Evolutionary conservation across 2,888 invertebrate genomes (phyloP).

Genomic region (Drosophila nigricruria): DNA sequence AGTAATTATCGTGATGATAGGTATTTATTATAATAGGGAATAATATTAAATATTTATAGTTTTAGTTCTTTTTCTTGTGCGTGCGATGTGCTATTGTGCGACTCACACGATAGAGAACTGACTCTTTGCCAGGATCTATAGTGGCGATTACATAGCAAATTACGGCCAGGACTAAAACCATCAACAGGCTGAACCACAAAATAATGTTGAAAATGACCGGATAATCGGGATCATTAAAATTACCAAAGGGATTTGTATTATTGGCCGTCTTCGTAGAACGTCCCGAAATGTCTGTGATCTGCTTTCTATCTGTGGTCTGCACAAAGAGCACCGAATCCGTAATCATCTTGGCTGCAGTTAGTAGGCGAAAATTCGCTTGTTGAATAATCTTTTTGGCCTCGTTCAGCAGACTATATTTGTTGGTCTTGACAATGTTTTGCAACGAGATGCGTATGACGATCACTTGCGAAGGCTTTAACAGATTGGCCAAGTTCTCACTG

Average conservation of each 20-base stretch:
- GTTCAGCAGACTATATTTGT: slow-evolving; percentile 63
- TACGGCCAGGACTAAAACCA: slow-evolving; percentile 89
- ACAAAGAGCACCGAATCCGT: slow-evolving; percentile 86
- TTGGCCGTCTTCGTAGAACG: slow-evolving; percentile 28
- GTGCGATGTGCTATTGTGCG: slow-evolving; percentile 87
- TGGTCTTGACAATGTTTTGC: slow-evolving; percentile 60
- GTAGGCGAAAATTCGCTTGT: slow-evolving; percentile 86
- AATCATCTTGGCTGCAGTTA: slow-evolving; percentile 86
- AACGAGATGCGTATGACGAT: slow-evolving; percentile 69
- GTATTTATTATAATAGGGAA: background rate
- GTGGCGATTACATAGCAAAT: slow-evolving; percentile 93
- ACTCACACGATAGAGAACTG: slow-evolving; percentile 99
- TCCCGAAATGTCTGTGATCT: slow-evolving; percentile 28
- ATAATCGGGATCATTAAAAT: slow-evolving; percentile 89
- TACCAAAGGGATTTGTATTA: slow-evolving; percentile 83
- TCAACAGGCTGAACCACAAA: slow-evolving; percentile 91
- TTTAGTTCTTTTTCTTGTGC: slow-evolving; percentile 94
- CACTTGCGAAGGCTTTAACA: slow-evolving; percentile 57
- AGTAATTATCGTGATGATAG: background rate
- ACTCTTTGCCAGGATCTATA: slow-evolving; percentile 99
- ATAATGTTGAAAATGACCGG: slow-evolving; percentile 95
- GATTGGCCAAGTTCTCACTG: slow-evolving; percentile 46
- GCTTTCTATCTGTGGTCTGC: slow-evolving; percentile 85
- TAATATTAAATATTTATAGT: slow-evolving; percentile 86
- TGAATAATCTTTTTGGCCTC: slow-evolving; percentile 73